Base-by-base conservation (phyloP, 2,888 invertebrate genomes). In the Cosmia pyralina region DNA sequence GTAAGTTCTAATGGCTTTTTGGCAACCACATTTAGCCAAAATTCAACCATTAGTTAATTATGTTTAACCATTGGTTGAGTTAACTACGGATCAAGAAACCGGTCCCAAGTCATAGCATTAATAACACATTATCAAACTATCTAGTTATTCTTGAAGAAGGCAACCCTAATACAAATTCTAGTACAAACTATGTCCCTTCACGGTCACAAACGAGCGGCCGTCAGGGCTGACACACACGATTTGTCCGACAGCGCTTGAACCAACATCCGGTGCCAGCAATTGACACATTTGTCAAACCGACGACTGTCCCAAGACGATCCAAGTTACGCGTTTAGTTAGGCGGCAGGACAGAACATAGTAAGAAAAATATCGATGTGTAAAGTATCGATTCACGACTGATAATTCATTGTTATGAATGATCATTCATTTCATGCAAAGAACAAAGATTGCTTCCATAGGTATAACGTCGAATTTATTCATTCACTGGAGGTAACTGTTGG, bases 221-320 rank as follows among this genome's bases (percentile, higher is more conserved):
- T 89, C 87, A 91, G 88, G 89, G 89, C 83, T 90, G 92, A 88
- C 91, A 90, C 88, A 82, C 88, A 82, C 90, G 88, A 92, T 93
- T 91, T 91, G 91, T 92, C 90, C 86, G 66, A 77, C 82, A 88
- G 81, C 79, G 82, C 84, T 86, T 89, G 90, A 89, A 91, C 91
- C 86, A 80, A 82, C 90, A 89, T 92, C 93, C 93, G 92, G 89
- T 86, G 88, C 81, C 84, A 79, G 87, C 92, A 92, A 94, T 94
- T 93, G 94, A 92, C 92, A 90, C 92, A 94, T 94, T 93, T 93
- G 93, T 95, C 94, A 94, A 87, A 84, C 85, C 77, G 84, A 88
- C 85, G 84, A 88, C 83, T 85, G 78, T 85, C 87, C 82, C 34
- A 85, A 86, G 85, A 85, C 79, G 85, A 62, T 84, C 81, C 75